Evolutionary conservation across 2,888 invertebrate genomes (phyloP).

Genomic region (Torymus tubicola): DNA sequence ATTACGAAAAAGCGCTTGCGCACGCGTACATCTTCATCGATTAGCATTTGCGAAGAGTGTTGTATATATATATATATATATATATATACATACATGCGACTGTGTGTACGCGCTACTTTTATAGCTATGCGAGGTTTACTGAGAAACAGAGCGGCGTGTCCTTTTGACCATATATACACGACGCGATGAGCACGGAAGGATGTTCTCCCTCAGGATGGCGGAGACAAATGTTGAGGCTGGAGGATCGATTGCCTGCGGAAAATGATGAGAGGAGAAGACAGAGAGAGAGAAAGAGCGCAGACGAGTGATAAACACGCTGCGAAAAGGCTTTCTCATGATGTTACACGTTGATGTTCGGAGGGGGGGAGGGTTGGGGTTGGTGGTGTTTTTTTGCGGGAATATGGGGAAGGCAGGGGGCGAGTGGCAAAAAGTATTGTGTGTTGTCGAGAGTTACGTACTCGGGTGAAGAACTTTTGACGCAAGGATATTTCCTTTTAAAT

Average conservation of each 20-base stretch:
- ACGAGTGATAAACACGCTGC: neutral
- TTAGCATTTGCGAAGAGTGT: constrained; percentile 44
- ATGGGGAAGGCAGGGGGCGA: too few species aligned
- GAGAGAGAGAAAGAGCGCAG: neutral
- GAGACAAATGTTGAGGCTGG: constrained; percentile 12
- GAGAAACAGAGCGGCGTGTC: constrained; percentile 23
- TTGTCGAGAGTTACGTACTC: too few species aligned
- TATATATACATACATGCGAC: too few species aligned
- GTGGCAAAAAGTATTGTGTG: too few species aligned
- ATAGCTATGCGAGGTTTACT: neutral
- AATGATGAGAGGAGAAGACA: neutral
- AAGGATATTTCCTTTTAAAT: too few species aligned
- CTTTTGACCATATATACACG: constrained; percentile 8
- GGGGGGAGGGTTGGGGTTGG: too few species aligned
- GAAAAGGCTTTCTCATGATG: neutral
- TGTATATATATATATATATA: too few species aligned
- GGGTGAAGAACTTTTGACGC: too few species aligned
- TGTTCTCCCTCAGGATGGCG: constrained; percentile 14
- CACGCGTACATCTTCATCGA: constrained; percentile 51
- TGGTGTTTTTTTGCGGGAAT: too few species aligned
- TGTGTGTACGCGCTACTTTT: neutral
- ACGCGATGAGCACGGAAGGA: too few species aligned
- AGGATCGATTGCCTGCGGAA: constrained; percentile 28
- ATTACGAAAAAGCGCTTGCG: constrained; percentile 36
- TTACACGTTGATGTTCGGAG: too few species aligned